Percentiles rank a stretch among this genome's conserved stretches.
These are phyloP conservation scores for Microctonus brassicae DNA, from an alignment of 2,888 invertebrate genomes.

Conservation along the genomic window DNA sequence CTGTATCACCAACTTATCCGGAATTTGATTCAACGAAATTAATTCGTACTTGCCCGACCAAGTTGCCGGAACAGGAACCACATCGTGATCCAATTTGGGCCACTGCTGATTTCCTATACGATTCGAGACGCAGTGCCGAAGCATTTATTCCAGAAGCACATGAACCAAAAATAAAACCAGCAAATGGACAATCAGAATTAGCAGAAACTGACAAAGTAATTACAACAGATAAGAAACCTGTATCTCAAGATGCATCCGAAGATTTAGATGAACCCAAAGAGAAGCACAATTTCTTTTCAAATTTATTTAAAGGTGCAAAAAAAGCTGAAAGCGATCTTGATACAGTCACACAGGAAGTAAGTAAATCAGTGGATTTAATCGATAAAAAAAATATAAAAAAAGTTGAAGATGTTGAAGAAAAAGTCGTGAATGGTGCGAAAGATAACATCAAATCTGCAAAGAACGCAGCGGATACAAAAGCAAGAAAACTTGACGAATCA, in stretches of 20 bases:
- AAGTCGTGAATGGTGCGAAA: slow-evolving; percentile 41
- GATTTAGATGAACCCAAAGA: slow-evolving; percentile 51
- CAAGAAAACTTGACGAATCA: slow-evolving; percentile 46
- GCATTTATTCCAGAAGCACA: slow-evolving; percentile 53
- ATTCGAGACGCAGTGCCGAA: slow-evolving; percentile 72
- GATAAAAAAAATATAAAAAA: slow-evolving; percentile 45
- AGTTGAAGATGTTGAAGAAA: slow-evolving; percentile 40
- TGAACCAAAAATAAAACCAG: slow-evolving; percentile 50
- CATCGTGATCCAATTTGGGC: slow-evolving; percentile 60
- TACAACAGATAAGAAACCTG: slow-evolving; percentile 38
- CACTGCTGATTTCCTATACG: slow-evolving; percentile 61
- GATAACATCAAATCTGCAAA: slow-evolving; percentile 42
- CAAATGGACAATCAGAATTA: neutral
- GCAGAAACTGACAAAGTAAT: slow-evolving; percentile 23
- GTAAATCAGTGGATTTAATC: slow-evolving; percentile 42
- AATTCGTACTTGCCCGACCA: slow-evolving; percentile 35
- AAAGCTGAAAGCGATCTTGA: slow-evolving; percentile 51
- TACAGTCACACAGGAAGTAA: slow-evolving; percentile 34
- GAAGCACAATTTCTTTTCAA: slow-evolving; percentile 57
- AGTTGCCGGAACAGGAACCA: slow-evolving; percentile 35
- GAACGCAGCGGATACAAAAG: slow-evolving; percentile 37
- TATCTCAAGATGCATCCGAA: slow-evolving; percentile 35
- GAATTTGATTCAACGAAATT: slow-evolving; percentile 31
- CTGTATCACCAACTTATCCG: slow-evolving; percentile 18
- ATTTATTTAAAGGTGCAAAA: slow-evolving; percentile 56